Base-by-base conservation (phyloP, 2,888 invertebrate species). In the Heteromurus nitidus region DNA sequence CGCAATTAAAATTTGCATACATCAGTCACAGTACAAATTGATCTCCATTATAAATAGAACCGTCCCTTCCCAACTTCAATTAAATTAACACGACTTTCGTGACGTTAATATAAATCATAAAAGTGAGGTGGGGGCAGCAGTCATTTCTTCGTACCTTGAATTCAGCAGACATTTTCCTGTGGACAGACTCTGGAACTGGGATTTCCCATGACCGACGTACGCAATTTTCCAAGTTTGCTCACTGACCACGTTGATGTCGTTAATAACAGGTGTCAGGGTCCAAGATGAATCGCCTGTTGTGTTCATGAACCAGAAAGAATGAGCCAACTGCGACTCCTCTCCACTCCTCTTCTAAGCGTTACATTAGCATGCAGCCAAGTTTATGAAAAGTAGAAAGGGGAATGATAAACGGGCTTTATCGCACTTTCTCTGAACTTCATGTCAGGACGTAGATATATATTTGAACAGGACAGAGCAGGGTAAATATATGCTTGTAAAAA, bases 181-280 rank as follows among this genome's bases (percentile, higher is more conserved):
- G 47, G 80, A 84, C 16, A 79, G 42, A 50, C 77, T 81, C 36
- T 81, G 80, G 20, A 79, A 69, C 16, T 68, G 65, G 24, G 79
- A 81, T 50, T 81, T 83, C 26, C 80, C 80, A 77, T 83, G 77
- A 20, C 73, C 74, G n/a, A 82, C 82, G 31, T 79, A 80, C 7
- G 74, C 50, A 24, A 80, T 74, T 74, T 79, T 79, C 79, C 79
- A 83, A 13, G 83, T 80, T 60, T 83, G 83, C 67, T 83, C 83
- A 31, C 83, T 83, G 55, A 83, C 83, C 62, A 83, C 22, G 65
- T 83, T 83, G 20, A 83, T 80, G 75, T 83, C 83, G 36, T 69
- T 69, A 74, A 83, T 83, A 53, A 83, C 80, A 75, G 83, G 83
- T 69, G 83, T 75, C 74, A 83, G 67, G 7, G 80, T 83, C 83